Evolutionary conservation across 2,888 invertebrate species (phyloP), one percentile per base, ranked within the genome.

Genomic region (Eumerus sabulonum): DNA sequence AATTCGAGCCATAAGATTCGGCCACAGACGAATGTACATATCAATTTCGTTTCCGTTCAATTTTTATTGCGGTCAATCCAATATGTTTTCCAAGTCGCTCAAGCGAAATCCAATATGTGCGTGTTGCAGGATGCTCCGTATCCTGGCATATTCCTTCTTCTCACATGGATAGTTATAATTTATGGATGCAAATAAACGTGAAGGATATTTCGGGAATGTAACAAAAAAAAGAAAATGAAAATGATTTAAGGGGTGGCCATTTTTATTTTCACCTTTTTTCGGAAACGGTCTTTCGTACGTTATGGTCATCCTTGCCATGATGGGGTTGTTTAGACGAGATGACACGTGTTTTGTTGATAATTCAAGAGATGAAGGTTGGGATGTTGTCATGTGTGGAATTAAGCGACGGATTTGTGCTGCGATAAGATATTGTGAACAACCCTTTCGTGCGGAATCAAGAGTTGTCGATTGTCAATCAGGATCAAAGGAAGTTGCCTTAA

Each of bases 21-120:
- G 27, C 45, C 53, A 27, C 27, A 27, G 27, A 27, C 27, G 27
- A 63, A 68, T 63, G 73, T 64, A 68, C 77, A 74, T 79, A 79
- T 73, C 77, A 73, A 77, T 77, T 62, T 63, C 27, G 62, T 67
- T 77, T 77, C 77, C 73, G 62, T 77, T 77, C 73, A 73, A 79
- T 74, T 79, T 74, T 79, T 73, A 79, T 79, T 79, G 77, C 77
- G 77, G 77, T 79, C 77, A 79, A 67, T 64, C 73, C 77, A 73
- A 79, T 79, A 79, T 79, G 77, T 79, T 79, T 63, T 68, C 53
- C 45, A 36, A 79, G 74, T 74, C 59, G 47, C 73, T 63, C 57
- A 79, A 79, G 67, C 56, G 77, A 79, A 79, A 79, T 79, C 77
- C 54, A 79, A 79, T 79, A 79, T 79, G 45, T 19, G 42, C 13